phyloP scores from a whole-genome alignment of 2,888 invertebrate genomes.

The Blastobasis lacticolella region DNA sequence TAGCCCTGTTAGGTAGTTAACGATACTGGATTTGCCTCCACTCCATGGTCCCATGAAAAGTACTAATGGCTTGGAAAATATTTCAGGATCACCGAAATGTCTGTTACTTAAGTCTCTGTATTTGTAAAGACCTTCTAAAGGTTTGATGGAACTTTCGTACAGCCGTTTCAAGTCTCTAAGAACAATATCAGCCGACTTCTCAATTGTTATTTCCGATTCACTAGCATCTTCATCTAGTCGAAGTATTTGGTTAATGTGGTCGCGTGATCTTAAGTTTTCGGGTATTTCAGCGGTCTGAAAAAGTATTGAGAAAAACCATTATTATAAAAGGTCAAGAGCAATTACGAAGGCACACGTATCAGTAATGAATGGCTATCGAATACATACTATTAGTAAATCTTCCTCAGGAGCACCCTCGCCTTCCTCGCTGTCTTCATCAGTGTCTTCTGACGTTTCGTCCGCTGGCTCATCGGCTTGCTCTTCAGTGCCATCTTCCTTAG shows the following conservation, averaged over 20 bases:
- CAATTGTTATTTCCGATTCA: conserved; percentile 79
- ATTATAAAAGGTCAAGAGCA: neutral
- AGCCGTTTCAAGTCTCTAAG: conserved; percentile 89
- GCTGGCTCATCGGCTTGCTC: conserved; percentile 19
- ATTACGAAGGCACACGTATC: neutral
- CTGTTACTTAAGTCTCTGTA: conserved; percentile 93
- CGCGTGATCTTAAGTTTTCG: conserved; percentile 83
- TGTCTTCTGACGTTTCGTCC: conserved; percentile 20
- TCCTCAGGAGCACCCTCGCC: conserved; percentile 76
- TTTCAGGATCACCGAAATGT: conserved; percentile 94
- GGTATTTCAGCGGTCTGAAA: conserved; percentile 83
- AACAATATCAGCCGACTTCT: conserved; percentile 83
- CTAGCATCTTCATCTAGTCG: conserved; percentile 85
- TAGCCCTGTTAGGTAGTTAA: conserved; percentile 92
- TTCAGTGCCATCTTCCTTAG: conserved; percentile 26
- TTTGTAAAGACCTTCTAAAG: conserved; percentile 91
- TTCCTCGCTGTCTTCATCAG: conserved; percentile 35
- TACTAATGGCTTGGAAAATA: conserved; percentile 93
- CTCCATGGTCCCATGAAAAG: conserved; percentile 98
- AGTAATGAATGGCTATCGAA: neutral
- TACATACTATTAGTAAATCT: conserved; percentile 75
- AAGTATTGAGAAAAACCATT: neutral
- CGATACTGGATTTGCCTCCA: conserved; percentile 94
- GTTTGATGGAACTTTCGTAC: conserved; percentile 91
- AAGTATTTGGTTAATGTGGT: conserved; percentile 86